These are phyloP conservation scores for Trichomalopsis sarcophagae DNA, from an alignment of 1,140 invertebrate species.

Conservation along the genomic window DNA sequence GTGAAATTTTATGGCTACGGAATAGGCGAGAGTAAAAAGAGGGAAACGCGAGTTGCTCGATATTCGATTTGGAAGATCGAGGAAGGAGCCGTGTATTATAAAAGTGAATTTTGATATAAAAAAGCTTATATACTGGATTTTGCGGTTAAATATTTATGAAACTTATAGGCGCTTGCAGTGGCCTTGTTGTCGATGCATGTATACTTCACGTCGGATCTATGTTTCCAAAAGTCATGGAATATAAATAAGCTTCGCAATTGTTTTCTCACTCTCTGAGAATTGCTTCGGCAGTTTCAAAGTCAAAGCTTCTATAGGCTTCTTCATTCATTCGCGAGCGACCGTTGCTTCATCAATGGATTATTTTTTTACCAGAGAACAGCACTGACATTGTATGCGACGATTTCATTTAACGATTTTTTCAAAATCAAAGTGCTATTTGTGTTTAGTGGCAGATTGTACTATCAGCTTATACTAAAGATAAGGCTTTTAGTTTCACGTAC, in stretches of 20 bases:
- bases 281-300: neutral
- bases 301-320: neutral
- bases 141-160: neutral
- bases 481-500: neutral
- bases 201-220: neutral
- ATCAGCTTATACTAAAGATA: neutral
- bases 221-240: neutral
- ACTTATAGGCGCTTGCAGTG: neutral
- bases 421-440: neutral
- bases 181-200: neutral
- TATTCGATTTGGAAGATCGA: neutral
- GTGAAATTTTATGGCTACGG: neutral
- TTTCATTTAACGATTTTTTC: no score
- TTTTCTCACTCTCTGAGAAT: neutral
- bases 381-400: no score
- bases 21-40: neutral
- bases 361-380: no score
- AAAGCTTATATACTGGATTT: neutral
- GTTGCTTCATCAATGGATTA: no score
- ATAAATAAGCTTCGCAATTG: neutral
- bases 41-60: neutral
- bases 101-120: no score
- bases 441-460: neutral
- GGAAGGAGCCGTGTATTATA: neutral
- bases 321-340: neutral